Conservation (phyloP, 2,888 invertebrate genomes). For the Metellina segmentata region DNA sequence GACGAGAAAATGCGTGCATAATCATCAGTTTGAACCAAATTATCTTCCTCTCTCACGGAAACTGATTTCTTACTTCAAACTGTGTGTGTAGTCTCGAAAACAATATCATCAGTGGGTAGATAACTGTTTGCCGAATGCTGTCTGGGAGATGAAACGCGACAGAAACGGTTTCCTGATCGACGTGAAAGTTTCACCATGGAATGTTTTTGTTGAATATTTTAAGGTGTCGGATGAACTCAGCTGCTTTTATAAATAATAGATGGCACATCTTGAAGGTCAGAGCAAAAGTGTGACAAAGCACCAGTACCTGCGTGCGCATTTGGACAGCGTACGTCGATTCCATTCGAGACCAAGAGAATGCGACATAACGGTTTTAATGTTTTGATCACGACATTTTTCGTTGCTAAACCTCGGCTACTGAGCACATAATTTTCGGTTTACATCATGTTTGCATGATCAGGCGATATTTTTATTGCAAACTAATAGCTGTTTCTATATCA, state of each 20-base stretch:
- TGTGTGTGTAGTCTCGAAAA: no score
- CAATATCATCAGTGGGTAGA: neutral
- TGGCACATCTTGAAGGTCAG: conserved; percentile 16
- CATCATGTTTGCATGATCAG: no score
- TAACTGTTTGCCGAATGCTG: conserved; percentile 9
- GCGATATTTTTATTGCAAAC: no score
- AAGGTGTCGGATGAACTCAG: neutral
- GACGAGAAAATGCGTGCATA: no score
- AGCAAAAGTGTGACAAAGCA: neutral
- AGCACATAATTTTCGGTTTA: no score
- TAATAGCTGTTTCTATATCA: no score
- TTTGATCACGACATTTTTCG: neutral
- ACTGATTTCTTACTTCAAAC: no score
- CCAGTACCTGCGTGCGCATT: neutral
- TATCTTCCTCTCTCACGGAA: no score
- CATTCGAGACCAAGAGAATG: neutral
- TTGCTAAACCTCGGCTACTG: no score
- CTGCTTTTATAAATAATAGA: neutral
- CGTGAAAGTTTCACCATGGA: neutral
- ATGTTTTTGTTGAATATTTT: conserved; percentile 32
- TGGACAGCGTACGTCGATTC: neutral
- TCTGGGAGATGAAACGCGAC: neutral
- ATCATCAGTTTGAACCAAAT: no score
- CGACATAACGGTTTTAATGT: neutral
- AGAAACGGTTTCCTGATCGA: neutral